Base-by-base conservation (phyloP, 64 coral and sea anemone genomes). In the Astreopora myriophthalma region DNA sequence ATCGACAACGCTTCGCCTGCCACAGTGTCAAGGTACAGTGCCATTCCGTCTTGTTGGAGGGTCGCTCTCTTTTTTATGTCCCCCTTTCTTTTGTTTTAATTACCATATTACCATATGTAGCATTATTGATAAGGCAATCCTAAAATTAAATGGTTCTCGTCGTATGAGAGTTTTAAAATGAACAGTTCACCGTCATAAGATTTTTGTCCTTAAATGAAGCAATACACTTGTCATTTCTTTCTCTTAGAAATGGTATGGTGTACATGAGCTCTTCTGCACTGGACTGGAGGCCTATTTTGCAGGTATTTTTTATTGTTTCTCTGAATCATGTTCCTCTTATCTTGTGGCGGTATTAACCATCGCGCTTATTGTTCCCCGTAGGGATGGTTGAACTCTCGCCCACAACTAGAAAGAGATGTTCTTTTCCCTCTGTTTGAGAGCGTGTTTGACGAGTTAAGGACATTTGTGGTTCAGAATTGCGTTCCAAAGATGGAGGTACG, bases 221-320 rank as follows among this genome's bases (percentile, higher is more conserved):
- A n/a, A n/a, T n/a, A n/a, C n/a, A n/a, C n/a, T n/a, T n/a, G n/a
- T n/a, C n/a, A n/a, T n/a, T 60, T 65, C 14, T 76, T 51, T 67
- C 51, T 48, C 62, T 16, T 22, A 98, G 96, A 72, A 98, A 98
- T 88, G 96, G 96, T 35, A 98, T 98, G 96, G 96, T 98, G 7
- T 98, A 98, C 33, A 98, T 98, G 96, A 98, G 96, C 29, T 98
- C 96, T 4, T 98, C 96, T 65, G 93, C 89, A 26, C 80, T 98
- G 64, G 84, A 98, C 40, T 98, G 96, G 96, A 91, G 89, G 57
- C 96, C 96, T 10, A 98, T 98, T 29, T 76, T 98, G 4, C 58
- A 92, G 77, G 96, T 98, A 78, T 65, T 67, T 42, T 51, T 8
- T 34, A 13, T 55, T 0, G 11, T 31, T 28, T 61, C 63, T 36